Percentiles rank a stretch among this genome's conserved stretches.
Evolutionary conservation across 2,888 invertebrate genomes (phyloP).

Genomic region (Athripsodes cinereus): DNA sequence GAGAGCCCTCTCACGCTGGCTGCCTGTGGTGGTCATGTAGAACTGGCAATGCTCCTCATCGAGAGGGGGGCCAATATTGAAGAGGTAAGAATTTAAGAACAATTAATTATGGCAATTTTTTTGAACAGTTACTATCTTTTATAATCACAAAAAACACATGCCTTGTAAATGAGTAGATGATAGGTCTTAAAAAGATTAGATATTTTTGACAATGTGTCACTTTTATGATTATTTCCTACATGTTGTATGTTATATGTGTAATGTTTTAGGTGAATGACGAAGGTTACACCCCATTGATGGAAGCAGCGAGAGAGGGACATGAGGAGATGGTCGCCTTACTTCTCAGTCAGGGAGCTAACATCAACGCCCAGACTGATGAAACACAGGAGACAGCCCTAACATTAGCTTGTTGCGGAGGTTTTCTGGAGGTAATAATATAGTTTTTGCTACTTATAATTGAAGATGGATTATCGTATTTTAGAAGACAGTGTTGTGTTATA

Average conservation of each 20-base stretch:
- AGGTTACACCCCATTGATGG: conserved; percentile 99
- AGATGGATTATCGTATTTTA: too few species aligned
- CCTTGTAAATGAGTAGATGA: too few species aligned
- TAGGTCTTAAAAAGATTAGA: too few species aligned
- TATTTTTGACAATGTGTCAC: too few species aligned
- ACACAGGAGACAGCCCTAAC: conserved; percentile 96
- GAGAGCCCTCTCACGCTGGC: conserved; percentile 97
- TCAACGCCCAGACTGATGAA: conserved; percentile 98
- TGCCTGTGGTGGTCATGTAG: conserved; percentile 98
- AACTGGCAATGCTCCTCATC: conserved; percentile 89
- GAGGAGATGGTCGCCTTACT: conserved; percentile 96
- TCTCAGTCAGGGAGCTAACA: conserved; percentile 88
- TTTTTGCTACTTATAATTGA: too few species aligned
- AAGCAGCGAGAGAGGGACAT: conserved; percentile 97
- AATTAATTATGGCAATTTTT: too few species aligned
- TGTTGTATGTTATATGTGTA: too few species aligned
- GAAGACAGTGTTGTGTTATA: too few species aligned
- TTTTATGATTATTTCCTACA: too few species aligned
- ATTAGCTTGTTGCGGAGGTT: conserved; percentile 91
- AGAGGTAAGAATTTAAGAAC: conserved; percentile 45
- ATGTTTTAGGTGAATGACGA: conserved; percentile 79
- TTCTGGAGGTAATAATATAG: conserved; percentile 65
- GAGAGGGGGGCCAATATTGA: conserved; percentile 98
- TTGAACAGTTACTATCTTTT: too few species aligned
- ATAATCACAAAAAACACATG: too few species aligned